These are phyloP conservation scores for Parambassis ranga DNA, from an alignment of 2,797 vertebrate genomes.

Conservation along the genomic window DNA sequence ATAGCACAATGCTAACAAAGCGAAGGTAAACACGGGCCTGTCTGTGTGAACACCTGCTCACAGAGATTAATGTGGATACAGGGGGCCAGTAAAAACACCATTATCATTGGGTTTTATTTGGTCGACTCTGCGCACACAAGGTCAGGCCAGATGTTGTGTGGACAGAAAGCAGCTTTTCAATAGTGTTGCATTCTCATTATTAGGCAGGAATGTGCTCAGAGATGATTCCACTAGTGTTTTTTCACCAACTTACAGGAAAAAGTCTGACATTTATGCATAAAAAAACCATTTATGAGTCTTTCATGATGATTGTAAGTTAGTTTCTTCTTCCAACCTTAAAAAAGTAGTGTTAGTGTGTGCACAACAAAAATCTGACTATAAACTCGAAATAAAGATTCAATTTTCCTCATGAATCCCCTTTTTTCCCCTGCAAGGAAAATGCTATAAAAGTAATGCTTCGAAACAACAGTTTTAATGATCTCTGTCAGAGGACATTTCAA, in stretches of 20 bases:
- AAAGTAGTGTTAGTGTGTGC: too few relatives aligned
- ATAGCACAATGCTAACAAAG: constrained; percentile 49
- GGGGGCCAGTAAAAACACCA: constrained; percentile 57
- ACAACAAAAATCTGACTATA: too few relatives aligned
- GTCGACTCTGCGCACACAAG: constrained; percentile 31
- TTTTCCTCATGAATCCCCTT: too few relatives aligned
- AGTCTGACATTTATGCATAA: too few relatives aligned
- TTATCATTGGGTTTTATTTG: constrained; percentile 63
- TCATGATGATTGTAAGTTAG: too few relatives aligned
- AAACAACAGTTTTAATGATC: not conserved
- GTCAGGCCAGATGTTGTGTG: constrained; percentile 65
- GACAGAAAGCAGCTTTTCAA: constrained; percentile 48
- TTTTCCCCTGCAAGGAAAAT: too few relatives aligned
- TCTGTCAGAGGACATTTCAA: not conserved
- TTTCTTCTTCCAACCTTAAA: too few relatives aligned
- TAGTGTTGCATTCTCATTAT: constrained; percentile 34
- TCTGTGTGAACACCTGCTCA: constrained; percentile 59
- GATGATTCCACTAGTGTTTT: too few relatives aligned
- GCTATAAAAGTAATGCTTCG: not conserved
- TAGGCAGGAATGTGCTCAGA: not conserved
- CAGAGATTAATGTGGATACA: constrained; percentile 46
- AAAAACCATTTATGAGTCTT: too few relatives aligned
- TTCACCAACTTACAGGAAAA: too few relatives aligned
- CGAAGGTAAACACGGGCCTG: constrained; percentile 53
- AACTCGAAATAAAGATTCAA: too few relatives aligned